Percentiles rank a stretch among this genome's conserved stretches.
phyloP scores from a whole-genome alignment of 2,797 vertebrate species.

The Sebastiscus tertius region DNA sequence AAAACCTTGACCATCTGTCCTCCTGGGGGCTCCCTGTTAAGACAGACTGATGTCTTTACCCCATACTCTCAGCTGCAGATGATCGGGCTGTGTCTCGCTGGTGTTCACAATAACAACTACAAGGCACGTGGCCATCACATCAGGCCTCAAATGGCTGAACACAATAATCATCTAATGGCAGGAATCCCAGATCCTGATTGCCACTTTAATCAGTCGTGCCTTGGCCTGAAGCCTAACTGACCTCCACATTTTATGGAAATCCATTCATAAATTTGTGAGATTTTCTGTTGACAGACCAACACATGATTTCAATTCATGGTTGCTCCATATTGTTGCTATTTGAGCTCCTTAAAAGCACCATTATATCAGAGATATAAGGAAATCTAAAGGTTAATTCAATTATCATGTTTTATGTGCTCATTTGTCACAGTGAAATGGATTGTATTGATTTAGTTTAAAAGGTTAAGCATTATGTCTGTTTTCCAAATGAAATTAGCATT shows the following conservation, averaged over 20 bases:
- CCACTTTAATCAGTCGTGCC: slow-evolving; percentile 39
- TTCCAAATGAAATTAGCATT: neutral
- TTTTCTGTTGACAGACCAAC: slow-evolving; percentile 1
- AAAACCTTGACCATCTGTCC: slow-evolving; percentile 56
- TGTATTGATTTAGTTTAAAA: slow-evolving; percentile 7
- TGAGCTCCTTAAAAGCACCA: slow-evolving; percentile 3
- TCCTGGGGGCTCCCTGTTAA: slow-evolving; percentile 26
- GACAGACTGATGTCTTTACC: neutral
- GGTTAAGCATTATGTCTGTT: neutral
- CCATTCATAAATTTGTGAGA: slow-evolving; percentile 8
- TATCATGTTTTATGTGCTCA: neutral
- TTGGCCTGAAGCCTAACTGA: slow-evolving; percentile 17
- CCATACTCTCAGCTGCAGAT: neutral
- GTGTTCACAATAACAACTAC: neutral
- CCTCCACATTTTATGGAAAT: slow-evolving; percentile 24
- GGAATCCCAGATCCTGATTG: slow-evolving; percentile 37
- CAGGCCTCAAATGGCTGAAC: slow-evolving; percentile 18
- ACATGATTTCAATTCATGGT: neutral
- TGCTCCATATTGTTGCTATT: neutral
- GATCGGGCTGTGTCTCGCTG: neutral
- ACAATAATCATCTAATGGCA: slow-evolving; percentile 58
- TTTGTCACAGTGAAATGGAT: neutral
- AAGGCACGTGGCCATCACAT: slow-evolving; percentile 36
- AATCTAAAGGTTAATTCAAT: neutral
- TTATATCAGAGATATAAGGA: neutral